Percentiles rank a stretch among this genome's conserved stretches.
Evolutionary conservation across 1,140 invertebrate genomes (phyloP).

Genomic region (Globodera ellingtonae): DNA sequence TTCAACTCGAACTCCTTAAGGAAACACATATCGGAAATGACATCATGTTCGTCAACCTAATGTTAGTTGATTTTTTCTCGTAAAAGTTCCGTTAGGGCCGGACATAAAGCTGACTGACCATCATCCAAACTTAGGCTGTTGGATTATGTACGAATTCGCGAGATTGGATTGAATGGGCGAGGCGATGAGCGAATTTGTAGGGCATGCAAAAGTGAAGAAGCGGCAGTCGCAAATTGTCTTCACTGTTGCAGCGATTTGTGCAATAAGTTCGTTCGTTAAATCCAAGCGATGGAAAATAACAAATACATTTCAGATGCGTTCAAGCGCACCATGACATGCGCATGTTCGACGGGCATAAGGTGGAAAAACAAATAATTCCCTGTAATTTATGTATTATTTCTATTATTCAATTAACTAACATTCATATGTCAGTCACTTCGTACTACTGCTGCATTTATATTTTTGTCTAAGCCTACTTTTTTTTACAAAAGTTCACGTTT

Average conservation of each 20-base stretch:
- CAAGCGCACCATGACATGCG: conserved; percentile 85
- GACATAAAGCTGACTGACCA: neutral
- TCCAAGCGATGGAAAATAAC: neutral
- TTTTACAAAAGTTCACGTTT: too few relatives aligned
- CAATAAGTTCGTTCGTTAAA: conserved; percentile 69
- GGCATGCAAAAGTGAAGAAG: conserved; percentile 68
- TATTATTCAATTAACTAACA: too few relatives aligned
- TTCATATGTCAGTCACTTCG: too few relatives aligned
- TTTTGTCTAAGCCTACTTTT: too few relatives aligned
- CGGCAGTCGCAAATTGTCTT: conserved; percentile 84
- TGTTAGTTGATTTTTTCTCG: conserved; percentile 54
- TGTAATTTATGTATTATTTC: too few relatives aligned
- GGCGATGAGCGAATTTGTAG: conserved; percentile 42
- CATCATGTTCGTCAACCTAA: conserved; percentile 52
- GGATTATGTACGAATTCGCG: conserved; percentile 20
- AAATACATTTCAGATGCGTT: conserved; percentile 72
- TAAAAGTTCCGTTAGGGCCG: neutral
- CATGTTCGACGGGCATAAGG: conserved; percentile 51
- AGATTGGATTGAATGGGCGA: conserved; percentile 29
- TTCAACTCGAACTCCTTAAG: conserved; percentile 42
- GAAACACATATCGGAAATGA: conserved; percentile 39
- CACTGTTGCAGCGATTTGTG: conserved; percentile 91
- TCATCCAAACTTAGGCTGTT: conserved; percentile 12
- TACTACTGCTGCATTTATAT: too few relatives aligned
- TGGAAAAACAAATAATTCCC: conserved; percentile 4